Evolutionary conservation across 2,113 vertebrate species (phyloP).

Genomic region (Pogona vitticeps): DNA sequence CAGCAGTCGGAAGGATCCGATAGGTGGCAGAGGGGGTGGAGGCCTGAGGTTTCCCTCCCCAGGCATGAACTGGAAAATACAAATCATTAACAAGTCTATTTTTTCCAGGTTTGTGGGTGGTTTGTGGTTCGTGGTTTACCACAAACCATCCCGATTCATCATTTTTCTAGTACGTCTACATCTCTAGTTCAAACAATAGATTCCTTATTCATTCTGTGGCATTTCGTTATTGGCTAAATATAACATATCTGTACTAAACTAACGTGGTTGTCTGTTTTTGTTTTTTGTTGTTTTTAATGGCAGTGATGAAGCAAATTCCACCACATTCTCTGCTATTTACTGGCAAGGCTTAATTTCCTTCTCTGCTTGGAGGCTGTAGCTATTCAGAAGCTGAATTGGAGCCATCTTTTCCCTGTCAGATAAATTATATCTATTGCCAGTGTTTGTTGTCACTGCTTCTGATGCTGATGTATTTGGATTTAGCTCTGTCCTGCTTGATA

Average conservation of each 20-base stretch:
- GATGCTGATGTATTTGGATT: slow-evolving; percentile 1
- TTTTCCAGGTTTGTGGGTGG: no score
- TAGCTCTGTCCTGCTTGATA: not conserved
- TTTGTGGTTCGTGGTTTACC: no score
- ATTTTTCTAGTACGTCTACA: no score
- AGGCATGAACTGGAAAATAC: no score
- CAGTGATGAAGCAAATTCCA: not conserved
- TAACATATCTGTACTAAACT: not conserved
- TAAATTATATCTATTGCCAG: not conserved
- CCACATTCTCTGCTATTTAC: not conserved
- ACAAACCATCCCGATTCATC: no score
- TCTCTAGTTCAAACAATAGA: no score
- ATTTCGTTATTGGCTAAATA: not conserved
- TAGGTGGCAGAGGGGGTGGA: no score
- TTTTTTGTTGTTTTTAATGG: no score
- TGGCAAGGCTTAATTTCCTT: not conserved
- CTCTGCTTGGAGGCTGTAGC: not conserved
- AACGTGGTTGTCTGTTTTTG: not conserved
- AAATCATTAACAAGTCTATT: no score
- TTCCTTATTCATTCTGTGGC: not conserved
- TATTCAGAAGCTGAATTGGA: not conserved
- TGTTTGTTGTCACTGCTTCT: not conserved
- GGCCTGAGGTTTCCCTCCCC: no score
- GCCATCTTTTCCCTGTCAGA: not conserved
- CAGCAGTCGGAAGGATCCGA: no score